phyloP scores from a whole-genome alignment of 2,888 invertebrate species.

The Pammene aurita region DNA sequence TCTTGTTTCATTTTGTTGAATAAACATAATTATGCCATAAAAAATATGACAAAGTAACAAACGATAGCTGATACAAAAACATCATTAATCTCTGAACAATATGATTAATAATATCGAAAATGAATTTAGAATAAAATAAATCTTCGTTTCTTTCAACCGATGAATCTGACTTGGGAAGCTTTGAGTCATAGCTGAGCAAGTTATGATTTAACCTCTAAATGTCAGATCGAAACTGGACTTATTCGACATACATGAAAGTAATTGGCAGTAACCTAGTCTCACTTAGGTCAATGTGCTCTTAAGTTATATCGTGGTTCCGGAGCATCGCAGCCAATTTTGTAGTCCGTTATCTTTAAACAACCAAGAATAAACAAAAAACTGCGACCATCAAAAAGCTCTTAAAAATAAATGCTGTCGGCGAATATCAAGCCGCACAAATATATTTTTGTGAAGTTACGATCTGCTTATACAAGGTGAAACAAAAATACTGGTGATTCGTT shows the following conservation, averaged over 20 bases:
- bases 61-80: background rate
- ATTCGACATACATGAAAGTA: conserved; percentile 26
- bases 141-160: background rate
- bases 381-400: conserved; percentile 16
- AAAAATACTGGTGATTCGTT: no score
- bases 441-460: background rate
- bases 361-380: conserved; percentile 20
- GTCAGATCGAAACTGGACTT: conserved; percentile 22
- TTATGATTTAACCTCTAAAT: conserved; percentile 16
- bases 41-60: conserved; percentile 19
- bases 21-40: conserved; percentile 36
- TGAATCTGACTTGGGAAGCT: background rate
- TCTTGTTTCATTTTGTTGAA: conserved; percentile 31
- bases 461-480: no score
- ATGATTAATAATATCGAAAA: background rate
- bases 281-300: conserved; percentile 40
- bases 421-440: background rate
- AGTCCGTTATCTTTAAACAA: conserved; percentile 32
- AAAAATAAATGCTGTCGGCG: conserved; percentile 7
- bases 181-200: conserved; percentile 3
- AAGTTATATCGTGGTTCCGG: conserved; percentile 37
- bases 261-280: conserved; percentile 39
- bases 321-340: conserved; percentile 33
- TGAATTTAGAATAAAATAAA: background rate
- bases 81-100: conserved; percentile 9